Evolutionary conservation across 1,140 invertebrate genomes (phyloP), one percentile per base, ranked within the genome.

Genomic region (Cotesia typhae): DNA sequence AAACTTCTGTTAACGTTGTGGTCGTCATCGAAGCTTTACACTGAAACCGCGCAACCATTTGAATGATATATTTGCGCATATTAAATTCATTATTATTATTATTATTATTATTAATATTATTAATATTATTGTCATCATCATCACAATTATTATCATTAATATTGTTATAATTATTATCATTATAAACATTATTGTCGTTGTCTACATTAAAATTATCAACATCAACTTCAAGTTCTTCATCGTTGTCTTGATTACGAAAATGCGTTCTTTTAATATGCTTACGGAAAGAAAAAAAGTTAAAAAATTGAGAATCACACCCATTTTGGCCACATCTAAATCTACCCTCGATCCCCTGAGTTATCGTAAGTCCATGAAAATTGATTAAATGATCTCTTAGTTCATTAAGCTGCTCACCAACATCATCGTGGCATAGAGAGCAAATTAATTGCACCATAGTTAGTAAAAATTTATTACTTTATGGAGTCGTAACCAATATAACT

Each of bases 31-130:
- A 69, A 38, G 6, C 53, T 38, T 53, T 57, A 57, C 67, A 69
- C 57, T 69, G 35, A 38, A 69, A 69, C 14, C 67, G 17, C 5
- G 67, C 67, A 38, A 57, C 57, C 51, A 69, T 69, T 69, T 38
- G n/a, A 38, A 69, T 69, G 5, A 36, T 37, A 69, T 36, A 41
- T 12, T n/a, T 61, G 10, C 1, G 14, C 14, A 14, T 14, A 14
- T 14, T 14, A 14, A 14, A 14, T 14, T 14, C 14, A 67, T 67
- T 7, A 47, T 51, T 47, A 38, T 67, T n/a, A 51, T 64, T 14
- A 14, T 14, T n/a, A 66, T 66, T 6, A 41, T 66, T 14, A 14
- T 14, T 14, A 14, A 0, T 14, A 14, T 14, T 14, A 14, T 14
- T 14, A 14, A 14, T 14, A 14, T 14, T 14, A 14, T 14, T 14